phyloP scores from a whole-genome alignment of 2,888 invertebrate genomes.

The Chaitophorus viminalis region DNA sequence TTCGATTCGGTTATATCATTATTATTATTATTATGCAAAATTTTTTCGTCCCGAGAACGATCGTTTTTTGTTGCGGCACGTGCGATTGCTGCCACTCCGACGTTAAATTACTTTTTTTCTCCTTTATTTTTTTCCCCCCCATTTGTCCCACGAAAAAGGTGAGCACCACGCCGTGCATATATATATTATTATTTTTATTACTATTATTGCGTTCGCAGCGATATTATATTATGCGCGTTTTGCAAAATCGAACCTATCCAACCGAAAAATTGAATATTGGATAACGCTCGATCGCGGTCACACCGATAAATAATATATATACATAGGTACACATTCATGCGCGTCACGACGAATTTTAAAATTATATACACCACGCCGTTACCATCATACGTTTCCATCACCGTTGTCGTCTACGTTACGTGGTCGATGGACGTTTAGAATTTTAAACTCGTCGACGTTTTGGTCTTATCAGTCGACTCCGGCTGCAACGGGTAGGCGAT shows the following conservation, averaged over 20 bases:
- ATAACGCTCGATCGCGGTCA: not conserved
- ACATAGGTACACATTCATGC: not conserved
- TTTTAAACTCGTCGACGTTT: too few species aligned
- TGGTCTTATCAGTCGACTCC: too few species aligned
- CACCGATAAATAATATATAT: not conserved
- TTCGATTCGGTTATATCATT: slow-evolving; percentile 1
- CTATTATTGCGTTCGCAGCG: not conserved
- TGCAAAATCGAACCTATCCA: not conserved
- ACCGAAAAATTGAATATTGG: slow-evolving; percentile 3
- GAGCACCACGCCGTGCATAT: too few species aligned
- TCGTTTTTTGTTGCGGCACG: slow-evolving; percentile 10
- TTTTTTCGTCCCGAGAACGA: not conserved
- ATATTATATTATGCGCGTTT: not conserved
- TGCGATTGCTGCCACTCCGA: not conserved
- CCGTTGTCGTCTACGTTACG: not conserved
- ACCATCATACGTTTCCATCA: too few species aligned
- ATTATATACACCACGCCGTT: too few species aligned
- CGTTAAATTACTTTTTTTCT: not conserved
- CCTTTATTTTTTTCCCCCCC: too few species aligned
- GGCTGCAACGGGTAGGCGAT: too few species aligned
- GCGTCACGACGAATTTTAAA: not conserved
- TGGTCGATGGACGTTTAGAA: not conserved
- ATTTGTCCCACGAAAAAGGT: too few species aligned
- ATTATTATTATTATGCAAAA: slow-evolving; percentile 51
- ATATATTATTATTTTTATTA: too few species aligned